phyloP scores from a whole-genome alignment of 2,113 vertebrate genomes.

The Sylvietta virens region DNA sequence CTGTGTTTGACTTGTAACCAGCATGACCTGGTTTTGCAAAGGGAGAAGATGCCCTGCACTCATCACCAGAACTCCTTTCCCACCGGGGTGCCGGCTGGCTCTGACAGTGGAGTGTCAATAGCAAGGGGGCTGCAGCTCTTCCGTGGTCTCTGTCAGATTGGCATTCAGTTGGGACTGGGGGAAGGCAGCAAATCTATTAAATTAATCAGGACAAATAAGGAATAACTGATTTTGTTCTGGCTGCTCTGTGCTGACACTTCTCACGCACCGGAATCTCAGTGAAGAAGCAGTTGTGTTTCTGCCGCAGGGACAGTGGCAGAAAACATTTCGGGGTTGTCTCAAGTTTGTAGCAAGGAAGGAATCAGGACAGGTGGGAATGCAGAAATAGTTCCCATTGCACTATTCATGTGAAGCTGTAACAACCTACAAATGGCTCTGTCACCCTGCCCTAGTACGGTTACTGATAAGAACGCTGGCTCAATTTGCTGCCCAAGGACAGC shows the following conservation, averaged over 20 bases:
- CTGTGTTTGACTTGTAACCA: background rate
- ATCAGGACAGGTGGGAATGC: background rate
- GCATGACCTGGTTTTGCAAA: background rate
- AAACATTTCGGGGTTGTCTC: background rate
- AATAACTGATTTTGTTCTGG: background rate
- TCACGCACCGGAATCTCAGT: background rate
- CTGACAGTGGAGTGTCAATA: background rate
- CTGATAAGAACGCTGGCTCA: background rate
- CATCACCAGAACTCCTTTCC: background rate
- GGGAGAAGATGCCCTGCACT: background rate
- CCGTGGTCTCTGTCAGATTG: background rate
- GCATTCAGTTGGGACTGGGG: background rate
- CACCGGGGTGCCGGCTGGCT: accelerated
- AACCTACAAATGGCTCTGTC: background rate
- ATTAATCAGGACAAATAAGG: background rate
- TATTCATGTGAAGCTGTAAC: background rate
- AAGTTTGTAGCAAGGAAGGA: background rate
- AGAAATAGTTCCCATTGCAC: background rate
- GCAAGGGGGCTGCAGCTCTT: background rate
- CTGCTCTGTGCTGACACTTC: background rate
- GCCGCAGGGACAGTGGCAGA: background rate
- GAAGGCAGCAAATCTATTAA: background rate
- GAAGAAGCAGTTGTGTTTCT: background rate
- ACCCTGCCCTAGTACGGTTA: accelerated
- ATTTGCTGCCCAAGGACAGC: background rate